Evolutionary conservation across 2,797 vertebrate genomes (phyloP).

Genomic region (Chiropotes sagulatus): DNA sequence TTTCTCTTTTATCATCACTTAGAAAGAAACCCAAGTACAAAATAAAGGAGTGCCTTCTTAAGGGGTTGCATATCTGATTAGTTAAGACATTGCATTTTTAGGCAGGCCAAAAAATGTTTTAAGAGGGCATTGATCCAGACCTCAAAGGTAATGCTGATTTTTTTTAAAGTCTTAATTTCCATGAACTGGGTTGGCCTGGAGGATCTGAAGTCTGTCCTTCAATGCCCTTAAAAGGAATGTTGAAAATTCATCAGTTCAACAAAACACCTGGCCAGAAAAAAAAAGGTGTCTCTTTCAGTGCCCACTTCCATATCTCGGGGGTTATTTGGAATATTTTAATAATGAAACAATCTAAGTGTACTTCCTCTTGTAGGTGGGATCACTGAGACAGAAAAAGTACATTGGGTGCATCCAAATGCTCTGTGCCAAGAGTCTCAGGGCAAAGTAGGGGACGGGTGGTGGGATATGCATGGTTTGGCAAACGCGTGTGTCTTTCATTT

Average conservation of each 20-base stretch:
- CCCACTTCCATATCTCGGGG: slow-evolving; percentile 18
- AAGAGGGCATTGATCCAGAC: slow-evolving; percentile 38
- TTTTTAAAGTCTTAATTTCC: slow-evolving; percentile 54
- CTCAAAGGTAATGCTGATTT: slow-evolving; percentile 4
- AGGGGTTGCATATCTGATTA: slow-evolving; percentile 17
- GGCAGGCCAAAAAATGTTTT: slow-evolving; percentile 45
- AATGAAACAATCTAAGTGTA: slow-evolving; percentile 11
- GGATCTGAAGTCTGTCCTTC: slow-evolving; percentile 2
- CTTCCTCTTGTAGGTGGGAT: slow-evolving; percentile 50
- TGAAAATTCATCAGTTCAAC: slow-evolving; percentile 15
- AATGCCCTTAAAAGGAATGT: slow-evolving; percentile 60
- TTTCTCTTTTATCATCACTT: neutral
- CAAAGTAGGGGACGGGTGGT: neutral
- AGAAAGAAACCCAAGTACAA: slow-evolving; percentile 33
- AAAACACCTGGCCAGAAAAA: slow-evolving; percentile 22
- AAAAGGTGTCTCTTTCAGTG: slow-evolving; percentile 1
- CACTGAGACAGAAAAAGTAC: slow-evolving; percentile 50
- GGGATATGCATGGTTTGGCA: neutral
- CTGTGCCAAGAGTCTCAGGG: slow-evolving; percentile 23
- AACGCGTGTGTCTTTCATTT: neutral
- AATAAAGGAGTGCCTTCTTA: slow-evolving; percentile 1
- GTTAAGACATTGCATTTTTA: slow-evolving; percentile 60
- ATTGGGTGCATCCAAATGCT: neutral
- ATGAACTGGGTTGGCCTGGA: neutral
- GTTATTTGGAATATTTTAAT: slow-evolving; percentile 40